phyloP scores from a whole-genome alignment of 2,888 invertebrate species.

The Zele albiditarsus region DNA sequence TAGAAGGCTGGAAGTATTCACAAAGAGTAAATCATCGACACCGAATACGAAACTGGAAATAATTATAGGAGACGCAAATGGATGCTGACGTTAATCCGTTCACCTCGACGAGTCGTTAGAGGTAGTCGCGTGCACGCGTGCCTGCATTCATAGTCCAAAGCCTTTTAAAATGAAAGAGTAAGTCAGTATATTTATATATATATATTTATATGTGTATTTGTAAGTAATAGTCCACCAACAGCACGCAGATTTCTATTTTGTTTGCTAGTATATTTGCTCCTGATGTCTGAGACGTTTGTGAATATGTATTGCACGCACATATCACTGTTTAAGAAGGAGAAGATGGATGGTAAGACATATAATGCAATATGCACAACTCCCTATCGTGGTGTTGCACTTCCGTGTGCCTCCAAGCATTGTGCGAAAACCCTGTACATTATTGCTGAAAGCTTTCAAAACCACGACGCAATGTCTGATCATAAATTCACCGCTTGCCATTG shows the following conservation, averaged over 20 bases:
- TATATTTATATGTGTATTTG: neutral
- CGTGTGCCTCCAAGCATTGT: constrained; percentile 38
- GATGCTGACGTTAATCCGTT: constrained; percentile 48
- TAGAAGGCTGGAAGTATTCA: neutral
- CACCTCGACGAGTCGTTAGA: constrained; percentile 45
- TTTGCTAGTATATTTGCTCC: constrained; percentile 37
- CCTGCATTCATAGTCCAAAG: constrained; percentile 14
- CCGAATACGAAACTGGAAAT: constrained; percentile 36
- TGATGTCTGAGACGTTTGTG: constrained; percentile 41
- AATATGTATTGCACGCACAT: constrained; percentile 25
- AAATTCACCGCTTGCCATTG: neutral
- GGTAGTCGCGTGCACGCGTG: constrained; percentile 41
- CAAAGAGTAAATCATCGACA: constrained; percentile 23
- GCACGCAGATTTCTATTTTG: constrained; percentile 45
- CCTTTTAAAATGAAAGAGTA: constrained; percentile 29
- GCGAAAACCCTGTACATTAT: neutral
- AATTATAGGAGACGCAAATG: constrained; percentile 45
- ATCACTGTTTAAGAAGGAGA: constrained; percentile 28
- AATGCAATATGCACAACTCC: constrained; percentile 6
- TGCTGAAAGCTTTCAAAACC: neutral
- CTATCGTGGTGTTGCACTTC: constrained; percentile 43
- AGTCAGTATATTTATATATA: constrained; percentile 30
- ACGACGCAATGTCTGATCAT: neutral
- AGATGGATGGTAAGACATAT: constrained; percentile 34
- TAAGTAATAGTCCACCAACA: neutral